Evolutionary conservation across 2,797 vertebrate genomes (phyloP).

Genomic region (Bufotes viridis): DNA sequence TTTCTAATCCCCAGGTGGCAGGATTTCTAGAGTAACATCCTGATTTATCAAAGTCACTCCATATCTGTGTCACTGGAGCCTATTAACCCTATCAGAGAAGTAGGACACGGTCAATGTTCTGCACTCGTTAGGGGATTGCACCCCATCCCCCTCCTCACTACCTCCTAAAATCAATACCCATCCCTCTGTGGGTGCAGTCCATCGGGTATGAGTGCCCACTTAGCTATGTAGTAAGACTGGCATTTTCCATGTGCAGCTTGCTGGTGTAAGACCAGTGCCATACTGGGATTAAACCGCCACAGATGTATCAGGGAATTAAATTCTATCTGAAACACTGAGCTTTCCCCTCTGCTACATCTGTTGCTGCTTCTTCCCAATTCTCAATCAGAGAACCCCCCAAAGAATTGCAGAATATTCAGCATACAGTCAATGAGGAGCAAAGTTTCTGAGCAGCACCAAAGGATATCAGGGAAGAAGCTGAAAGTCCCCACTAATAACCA

Average conservation of each 20-base stretch:
- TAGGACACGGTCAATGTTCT: neutral
- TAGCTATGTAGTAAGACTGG: neutral
- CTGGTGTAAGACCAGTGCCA: constrained; percentile 40
- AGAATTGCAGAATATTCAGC: neutral
- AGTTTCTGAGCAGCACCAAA: neutral
- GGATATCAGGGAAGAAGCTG: neutral
- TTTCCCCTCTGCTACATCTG: constrained; percentile 46
- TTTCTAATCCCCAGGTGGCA: constrained; percentile 52
- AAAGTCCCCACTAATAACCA: constrained; percentile 3
- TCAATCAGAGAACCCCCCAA: neutral
- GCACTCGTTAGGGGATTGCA: neutral
- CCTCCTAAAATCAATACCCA: constrained; percentile 6
- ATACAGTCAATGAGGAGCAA: neutral
- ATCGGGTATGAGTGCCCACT: neutral
- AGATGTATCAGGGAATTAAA: constrained; percentile 57
- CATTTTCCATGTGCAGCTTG: constrained; percentile 1
- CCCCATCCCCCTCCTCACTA: neutral
- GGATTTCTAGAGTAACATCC: constrained; percentile 45
- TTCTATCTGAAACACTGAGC: constrained; percentile 38
- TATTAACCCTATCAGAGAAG: constrained; percentile 37
- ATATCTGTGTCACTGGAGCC: constrained; percentile 49
- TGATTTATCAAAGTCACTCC: constrained; percentile 57
- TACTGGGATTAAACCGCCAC: constrained; percentile 56
- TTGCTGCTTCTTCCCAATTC: constrained; percentile 28
- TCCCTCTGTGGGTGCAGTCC: no score